Evolutionary conservation across 2,113 vertebrate species (phyloP).

Genomic region (Ochotona curzoniae): DNA sequence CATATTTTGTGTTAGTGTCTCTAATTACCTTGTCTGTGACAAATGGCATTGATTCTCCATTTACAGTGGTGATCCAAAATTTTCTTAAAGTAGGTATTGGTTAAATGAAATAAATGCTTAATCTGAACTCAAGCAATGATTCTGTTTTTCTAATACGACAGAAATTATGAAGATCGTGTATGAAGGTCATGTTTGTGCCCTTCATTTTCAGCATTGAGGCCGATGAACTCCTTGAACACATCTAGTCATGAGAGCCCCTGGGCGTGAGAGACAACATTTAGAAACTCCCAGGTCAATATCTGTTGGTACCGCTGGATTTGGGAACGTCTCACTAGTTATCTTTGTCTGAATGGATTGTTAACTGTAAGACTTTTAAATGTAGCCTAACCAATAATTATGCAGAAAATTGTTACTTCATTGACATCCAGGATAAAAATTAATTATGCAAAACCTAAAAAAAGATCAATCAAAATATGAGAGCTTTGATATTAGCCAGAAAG

Average conservation of each 20-base stretch:
- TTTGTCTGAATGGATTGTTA: neutral
- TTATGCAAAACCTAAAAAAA: neutral
- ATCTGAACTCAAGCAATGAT: neutral
- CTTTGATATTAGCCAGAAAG: neutral
- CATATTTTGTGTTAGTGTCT: conserved; percentile 2
- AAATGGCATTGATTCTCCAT: conserved; percentile 15
- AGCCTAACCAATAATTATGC: neutral
- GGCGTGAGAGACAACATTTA: neutral
- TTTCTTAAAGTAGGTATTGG: neutral
- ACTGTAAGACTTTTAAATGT: neutral
- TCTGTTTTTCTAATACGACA: neutral
- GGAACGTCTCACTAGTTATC: neutral
- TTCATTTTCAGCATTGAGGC: neutral
- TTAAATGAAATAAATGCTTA: neutral
- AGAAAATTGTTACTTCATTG: neutral
- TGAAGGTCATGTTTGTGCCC: neutral
- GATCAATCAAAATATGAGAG: neutral
- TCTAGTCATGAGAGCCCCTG: neutral
- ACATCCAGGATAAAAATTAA: conserved; percentile 2
- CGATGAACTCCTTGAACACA: neutral
- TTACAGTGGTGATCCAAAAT: neutral
- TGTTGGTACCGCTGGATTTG: neutral
- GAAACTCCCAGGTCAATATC: neutral
- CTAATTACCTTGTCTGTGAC: neutral
- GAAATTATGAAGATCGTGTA: neutral